phyloP scores from a whole-genome alignment of 2,113 vertebrate species.

The Corvus cornix region DNA sequence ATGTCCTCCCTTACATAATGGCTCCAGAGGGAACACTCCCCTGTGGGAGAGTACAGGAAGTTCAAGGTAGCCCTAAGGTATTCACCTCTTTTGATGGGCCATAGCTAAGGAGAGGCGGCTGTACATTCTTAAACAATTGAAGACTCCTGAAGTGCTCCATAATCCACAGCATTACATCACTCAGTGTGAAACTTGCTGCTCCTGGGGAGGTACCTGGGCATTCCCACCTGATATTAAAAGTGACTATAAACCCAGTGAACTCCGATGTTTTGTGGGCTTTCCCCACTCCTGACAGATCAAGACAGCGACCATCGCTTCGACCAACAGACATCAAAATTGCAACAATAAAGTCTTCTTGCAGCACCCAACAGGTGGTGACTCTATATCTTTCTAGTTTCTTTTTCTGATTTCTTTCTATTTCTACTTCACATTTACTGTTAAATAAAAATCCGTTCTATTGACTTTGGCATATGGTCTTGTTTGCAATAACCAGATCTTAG shows the following conservation, averaged over 20 bases:
- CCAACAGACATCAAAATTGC: neutral
- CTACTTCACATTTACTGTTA: neutral
- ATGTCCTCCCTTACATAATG: neutral
- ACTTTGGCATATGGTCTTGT: neutral
- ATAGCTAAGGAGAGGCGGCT: neutral
- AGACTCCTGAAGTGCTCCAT: neutral
- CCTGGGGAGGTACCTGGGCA: neutral
- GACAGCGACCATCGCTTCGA: fast-evolving
- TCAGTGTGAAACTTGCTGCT: neutral
- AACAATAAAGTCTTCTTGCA: neutral
- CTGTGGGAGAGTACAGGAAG: neutral
- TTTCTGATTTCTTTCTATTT: neutral
- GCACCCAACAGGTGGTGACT: neutral
- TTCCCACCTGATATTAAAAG: neutral
- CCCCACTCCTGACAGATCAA: neutral
- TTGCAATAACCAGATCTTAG: neutral
- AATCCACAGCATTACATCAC: neutral
- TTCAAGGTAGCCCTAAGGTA: neutral
- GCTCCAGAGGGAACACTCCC: neutral
- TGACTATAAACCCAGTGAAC: neutral
- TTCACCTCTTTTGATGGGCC: neutral
- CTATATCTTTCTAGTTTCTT: neutral
- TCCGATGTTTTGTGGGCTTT: neutral
- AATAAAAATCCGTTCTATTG: neutral
- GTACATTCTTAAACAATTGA: fast-evolving